Conservation (phyloP, 2,113 vertebrate genomes). For the Larimichthys polyactis region DNA sequence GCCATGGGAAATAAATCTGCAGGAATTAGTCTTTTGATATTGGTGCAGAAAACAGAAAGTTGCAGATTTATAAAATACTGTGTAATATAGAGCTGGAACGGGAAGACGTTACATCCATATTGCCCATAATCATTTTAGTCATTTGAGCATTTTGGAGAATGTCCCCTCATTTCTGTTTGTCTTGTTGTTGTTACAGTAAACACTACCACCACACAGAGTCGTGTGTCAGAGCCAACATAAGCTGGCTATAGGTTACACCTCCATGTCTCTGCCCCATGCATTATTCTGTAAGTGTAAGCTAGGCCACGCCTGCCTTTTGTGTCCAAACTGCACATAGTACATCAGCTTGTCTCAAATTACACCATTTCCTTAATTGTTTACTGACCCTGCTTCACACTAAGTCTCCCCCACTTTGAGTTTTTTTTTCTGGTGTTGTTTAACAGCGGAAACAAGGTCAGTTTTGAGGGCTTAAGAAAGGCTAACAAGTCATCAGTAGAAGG, state of each 20-base stretch:
- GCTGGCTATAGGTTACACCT: conserved; percentile 45
- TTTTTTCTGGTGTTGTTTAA: conserved; percentile 27
- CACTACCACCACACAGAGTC: not conserved
- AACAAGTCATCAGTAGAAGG: not conserved
- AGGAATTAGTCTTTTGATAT: not conserved
- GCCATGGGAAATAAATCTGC: not conserved
- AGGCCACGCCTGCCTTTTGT: conserved; percentile 38
- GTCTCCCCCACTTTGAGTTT: not conserved
- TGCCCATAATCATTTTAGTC: no score
- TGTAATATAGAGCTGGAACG: no score
- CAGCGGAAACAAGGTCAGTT: conserved; percentile 20
- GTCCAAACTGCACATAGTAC: conserved; percentile 38
- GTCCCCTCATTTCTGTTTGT: not conserved
- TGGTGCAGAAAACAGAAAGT: not conserved
- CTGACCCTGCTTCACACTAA: not conserved
- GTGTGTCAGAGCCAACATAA: conserved; percentile 8
- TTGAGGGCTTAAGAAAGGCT: not conserved
- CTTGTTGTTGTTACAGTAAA: not conserved
- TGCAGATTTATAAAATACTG: not conserved
- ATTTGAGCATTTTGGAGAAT: not conserved
- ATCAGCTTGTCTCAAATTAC: conserved; percentile 66
- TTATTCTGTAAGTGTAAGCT: conserved; percentile 66
- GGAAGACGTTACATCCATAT: not conserved
- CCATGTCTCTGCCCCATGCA: conserved; percentile 43
- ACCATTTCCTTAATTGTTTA: conserved; percentile 66